Conservation (phyloP, 2,113 vertebrate species). For the Anser brachyrhynchus region DNA sequence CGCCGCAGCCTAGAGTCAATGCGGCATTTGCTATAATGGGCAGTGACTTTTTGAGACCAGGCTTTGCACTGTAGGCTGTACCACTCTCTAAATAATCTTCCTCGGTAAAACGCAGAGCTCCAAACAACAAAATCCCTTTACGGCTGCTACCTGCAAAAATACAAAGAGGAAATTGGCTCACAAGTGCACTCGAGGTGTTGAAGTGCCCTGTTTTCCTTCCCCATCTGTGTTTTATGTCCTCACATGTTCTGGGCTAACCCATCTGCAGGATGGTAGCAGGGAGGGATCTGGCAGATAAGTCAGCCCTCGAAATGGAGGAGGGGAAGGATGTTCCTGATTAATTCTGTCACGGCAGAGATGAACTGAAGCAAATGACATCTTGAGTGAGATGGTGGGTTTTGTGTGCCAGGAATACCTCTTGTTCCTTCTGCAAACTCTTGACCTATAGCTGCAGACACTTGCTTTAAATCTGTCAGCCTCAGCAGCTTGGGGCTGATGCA, state of each 20-base stretch:
- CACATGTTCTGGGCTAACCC: neutral
- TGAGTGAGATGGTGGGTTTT: neutral
- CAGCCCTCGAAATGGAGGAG: conserved; percentile 32
- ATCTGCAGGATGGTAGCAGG: conserved; percentile 7
- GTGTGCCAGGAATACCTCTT: neutral
- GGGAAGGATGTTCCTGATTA: conserved; percentile 30
- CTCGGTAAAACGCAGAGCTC: neutral
- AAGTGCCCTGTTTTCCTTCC: neutral
- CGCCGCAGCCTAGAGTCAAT: conserved; percentile 36
- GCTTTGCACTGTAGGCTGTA: conserved; percentile 5
- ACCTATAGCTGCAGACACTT: neutral
- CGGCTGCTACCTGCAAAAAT: neutral
- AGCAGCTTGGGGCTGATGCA: conserved; percentile 34
- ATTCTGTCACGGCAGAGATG: conserved; percentile 4
- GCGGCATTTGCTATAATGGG: conserved; percentile 56
- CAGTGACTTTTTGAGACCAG: conserved; percentile 67
- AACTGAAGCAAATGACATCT: neutral
- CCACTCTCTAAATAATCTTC: conserved; percentile 5
- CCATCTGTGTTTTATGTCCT: neutral
- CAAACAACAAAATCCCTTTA: neutral
- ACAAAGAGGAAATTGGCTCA: neutral
- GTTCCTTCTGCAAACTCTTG: neutral
- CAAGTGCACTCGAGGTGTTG: neutral
- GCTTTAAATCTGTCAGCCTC: neutral
- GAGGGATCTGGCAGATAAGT: conserved; percentile 21